These are phyloP conservation scores for Phoxinus dragarum DNA, from an alignment of 2,797 vertebrate species.

Conservation along the genomic window DNA sequence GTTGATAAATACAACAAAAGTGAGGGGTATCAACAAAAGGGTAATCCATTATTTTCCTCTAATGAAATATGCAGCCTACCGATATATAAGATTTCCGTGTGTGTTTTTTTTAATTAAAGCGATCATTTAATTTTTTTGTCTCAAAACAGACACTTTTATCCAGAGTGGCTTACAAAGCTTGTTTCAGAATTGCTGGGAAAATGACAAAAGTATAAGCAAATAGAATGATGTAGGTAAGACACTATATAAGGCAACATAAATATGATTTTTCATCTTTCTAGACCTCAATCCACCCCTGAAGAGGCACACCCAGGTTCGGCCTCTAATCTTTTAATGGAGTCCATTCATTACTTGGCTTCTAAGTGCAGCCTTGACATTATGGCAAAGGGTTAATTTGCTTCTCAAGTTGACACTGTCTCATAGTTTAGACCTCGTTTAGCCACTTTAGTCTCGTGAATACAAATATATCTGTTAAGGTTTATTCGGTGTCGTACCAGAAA, in stretches of 20 bases:
- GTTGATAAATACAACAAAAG: not conserved
- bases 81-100: not conserved
- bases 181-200: not conserved
- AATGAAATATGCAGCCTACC: not conserved
- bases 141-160: not conserved
- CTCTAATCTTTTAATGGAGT: slow-evolving; percentile 47
- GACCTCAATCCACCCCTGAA: slow-evolving; percentile 14
- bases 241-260: not conserved
- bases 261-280: slow-evolving; percentile 18
- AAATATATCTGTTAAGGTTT: slow-evolving; percentile 21
- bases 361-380: slow-evolving; percentile 38
- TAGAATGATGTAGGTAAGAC: not conserved
- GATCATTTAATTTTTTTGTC: not conserved
- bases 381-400: slow-evolving; percentile 49
- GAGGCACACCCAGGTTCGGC: slow-evolving; percentile 49
- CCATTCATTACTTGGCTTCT: slow-evolving; percentile 44
- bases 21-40: not conserved
- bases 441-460: slow-evolving; percentile 38
- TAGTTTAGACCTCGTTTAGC: slow-evolving; percentile 40
- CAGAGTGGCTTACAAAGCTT: not conserved
- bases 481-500: slow-evolving; percentile 13
- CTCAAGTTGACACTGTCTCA: slow-evolving; percentile 8
- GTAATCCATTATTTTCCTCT: not conserved
- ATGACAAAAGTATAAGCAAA: not conserved
- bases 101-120: not conserved